Percentiles rank a stretch among this genome's conserved stretches.
Evolutionary conservation across 2,797 vertebrate genomes (phyloP).

Genomic region (Choloepus didactylus): DNA sequence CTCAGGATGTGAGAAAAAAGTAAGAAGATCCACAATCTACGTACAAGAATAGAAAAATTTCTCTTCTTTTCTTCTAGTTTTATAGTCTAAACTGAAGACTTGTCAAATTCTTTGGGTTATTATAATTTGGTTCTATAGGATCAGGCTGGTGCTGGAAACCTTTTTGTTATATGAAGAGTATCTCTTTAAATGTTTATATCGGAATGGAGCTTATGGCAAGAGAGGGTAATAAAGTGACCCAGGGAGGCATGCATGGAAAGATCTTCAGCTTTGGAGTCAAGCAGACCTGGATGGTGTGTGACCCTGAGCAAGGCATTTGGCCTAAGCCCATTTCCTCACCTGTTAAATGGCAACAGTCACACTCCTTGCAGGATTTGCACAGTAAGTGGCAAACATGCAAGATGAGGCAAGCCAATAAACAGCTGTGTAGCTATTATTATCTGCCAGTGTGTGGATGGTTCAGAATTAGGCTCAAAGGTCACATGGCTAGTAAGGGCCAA

Average conservation of each 20-base stretch:
- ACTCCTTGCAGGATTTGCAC: neutral
- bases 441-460: neutral
- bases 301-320: neutral
- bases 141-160: neutral
- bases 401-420: neutral
- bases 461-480: constrained; percentile 15
- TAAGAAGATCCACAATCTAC: neutral
- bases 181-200: neutral
- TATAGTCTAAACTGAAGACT: neutral
- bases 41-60: neutral
- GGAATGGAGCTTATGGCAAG: neutral
- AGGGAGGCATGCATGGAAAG: neutral
- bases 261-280: neutral
- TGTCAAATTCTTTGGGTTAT: neutral
- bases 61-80: neutral
- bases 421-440: neutral
- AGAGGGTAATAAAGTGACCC: neutral
- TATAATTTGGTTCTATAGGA: neutral
- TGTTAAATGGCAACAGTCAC: neutral
- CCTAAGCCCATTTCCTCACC: neutral
- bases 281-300: neutral
- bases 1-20: neutral
- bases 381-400: neutral
- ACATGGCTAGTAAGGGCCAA: neutral
- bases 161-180: neutral